Base-by-base conservation (phyloP, 2,888 invertebrate species). In the Crematogaster levior region DNA sequence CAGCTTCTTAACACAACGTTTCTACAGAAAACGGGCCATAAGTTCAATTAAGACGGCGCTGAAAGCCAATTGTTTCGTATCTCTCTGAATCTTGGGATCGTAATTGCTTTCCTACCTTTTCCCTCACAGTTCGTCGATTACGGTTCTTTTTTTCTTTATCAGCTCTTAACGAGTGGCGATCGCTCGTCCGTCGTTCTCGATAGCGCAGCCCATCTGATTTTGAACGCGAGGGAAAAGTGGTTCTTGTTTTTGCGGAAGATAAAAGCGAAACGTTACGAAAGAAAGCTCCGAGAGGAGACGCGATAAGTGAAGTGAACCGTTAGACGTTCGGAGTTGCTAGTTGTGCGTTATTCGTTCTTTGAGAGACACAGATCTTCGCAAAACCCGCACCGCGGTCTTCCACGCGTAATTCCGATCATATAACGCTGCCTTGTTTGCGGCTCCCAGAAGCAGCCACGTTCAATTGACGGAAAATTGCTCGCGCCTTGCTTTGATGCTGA, bases 401-500 rank as follows among this genome's bases (percentile, higher is more conserved):
- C 88, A 92, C 91, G 93, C 91, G 86, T 87, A 85, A 89, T 86
- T 91, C 90, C 74, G 73, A 80, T 53, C 66, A 75, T 81, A 93
- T 90, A 93, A 89, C 65, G 85, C 21, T 61, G 60, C 84, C 85
- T 89, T 93, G 91, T 93, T 74, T 85, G 63, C 84, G 60, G 68
- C 66, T 83, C 82, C 85, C 86, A 90, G 89, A 91, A 86, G 87
- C 88, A 70, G 90, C 90, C 86, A 86, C 90, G 91, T 90, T 91
- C 92, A 92, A 92, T 93, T 91, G 92, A 93, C 91, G 92, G 91
- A 93, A 94, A 93, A 93, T 92, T 90, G 90, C 90, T 90, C 91
- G 88, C 89, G 89, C 89, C 90, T 84, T 86, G 90, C 93, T 94
- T 93, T 94, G 94, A 93, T 93, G 93, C 92, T 91, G 83, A 91